Percentiles rank a stretch among this genome's conserved stretches.
Evolutionary conservation across 1,140 invertebrate genomes (phyloP).

Genomic region (Chionoecetes opilio): DNA sequence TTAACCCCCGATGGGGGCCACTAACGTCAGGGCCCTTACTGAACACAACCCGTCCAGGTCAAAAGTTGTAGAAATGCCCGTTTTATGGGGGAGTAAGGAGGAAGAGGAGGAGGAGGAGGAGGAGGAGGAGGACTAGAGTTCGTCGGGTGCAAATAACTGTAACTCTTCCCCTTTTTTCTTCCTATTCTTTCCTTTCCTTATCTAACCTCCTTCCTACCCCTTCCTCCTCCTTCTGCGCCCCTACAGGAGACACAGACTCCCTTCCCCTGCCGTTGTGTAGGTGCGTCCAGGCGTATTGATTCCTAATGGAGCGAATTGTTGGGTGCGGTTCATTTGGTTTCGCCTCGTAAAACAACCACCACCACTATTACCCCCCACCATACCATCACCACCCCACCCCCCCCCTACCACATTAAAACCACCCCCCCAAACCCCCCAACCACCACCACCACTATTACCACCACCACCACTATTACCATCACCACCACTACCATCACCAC

Average conservation of each 20-base stretch:
- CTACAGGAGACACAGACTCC: background rate
- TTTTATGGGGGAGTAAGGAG: too few species aligned
- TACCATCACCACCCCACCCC: background rate
- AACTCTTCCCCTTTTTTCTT: background rate
- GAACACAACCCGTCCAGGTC: too few species aligned
- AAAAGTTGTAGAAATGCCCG: too few species aligned
- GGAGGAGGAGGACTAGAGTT: background rate
- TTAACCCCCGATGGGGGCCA: too few species aligned
- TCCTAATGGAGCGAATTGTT: conserved; percentile 3
- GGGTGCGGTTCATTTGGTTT: background rate
- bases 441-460: background rate
- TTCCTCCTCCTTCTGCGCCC: background rate
- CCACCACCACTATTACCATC: background rate
- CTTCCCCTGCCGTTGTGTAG: background rate
- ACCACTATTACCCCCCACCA: too few species aligned
- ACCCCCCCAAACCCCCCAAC: background rate
- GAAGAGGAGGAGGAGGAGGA: background rate
- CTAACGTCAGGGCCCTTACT: too few species aligned
- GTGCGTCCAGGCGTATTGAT: background rate
- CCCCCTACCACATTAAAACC: background rate
- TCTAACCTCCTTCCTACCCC: background rate
- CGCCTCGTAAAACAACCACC: too few species aligned
- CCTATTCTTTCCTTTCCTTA: background rate
- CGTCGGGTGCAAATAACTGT: background rate
- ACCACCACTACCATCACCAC: too few species aligned